These are phyloP conservation scores for Betta splendens DNA, from an alignment of 2,797 vertebrate genomes.

Conservation along the genomic window DNA sequence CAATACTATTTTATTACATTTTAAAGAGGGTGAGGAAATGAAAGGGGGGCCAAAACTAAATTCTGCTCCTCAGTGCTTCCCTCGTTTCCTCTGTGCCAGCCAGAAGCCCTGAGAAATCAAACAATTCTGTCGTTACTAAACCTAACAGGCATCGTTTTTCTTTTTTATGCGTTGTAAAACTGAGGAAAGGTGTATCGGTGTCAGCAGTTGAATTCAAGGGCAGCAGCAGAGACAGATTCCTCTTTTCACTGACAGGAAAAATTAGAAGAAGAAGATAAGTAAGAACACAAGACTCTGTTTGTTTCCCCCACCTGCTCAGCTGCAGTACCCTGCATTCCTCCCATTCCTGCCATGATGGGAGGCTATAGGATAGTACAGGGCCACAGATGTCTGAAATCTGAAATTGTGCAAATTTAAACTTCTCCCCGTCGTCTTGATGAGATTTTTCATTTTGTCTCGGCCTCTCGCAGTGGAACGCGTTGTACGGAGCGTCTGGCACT, in stretches of 20 bases:
- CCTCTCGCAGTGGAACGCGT: no score
- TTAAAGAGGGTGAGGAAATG: constrained; percentile 17
- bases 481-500: constrained; percentile 9
- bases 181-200: constrained; percentile 31
- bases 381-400: constrained; percentile 39
- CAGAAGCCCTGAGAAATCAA: constrained; percentile 28
- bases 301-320: constrained; percentile 28
- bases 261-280: no score
- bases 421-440: no score
- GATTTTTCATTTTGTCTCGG: no score
- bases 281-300: no score
- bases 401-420: no score
- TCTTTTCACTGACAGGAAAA: no score
- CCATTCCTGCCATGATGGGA: constrained; percentile 50
- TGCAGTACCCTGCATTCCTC: constrained; percentile 47
- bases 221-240: constrained; percentile 11
- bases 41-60: constrained; percentile 19
- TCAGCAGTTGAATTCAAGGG: constrained; percentile 25
- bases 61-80: constrained; percentile 24
- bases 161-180: constrained; percentile 11
- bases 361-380: constrained; percentile 16
- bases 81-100: constrained; percentile 29
- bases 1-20: not conserved
- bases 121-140: constrained; percentile 27
- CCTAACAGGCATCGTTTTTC: constrained; percentile 14